A percentile compares a stretch with the other conserved stretches of the same genome.
phyloP scores from a whole-genome alignment of 2,888 invertebrate species.

The Diarsia rubi region DNA sequence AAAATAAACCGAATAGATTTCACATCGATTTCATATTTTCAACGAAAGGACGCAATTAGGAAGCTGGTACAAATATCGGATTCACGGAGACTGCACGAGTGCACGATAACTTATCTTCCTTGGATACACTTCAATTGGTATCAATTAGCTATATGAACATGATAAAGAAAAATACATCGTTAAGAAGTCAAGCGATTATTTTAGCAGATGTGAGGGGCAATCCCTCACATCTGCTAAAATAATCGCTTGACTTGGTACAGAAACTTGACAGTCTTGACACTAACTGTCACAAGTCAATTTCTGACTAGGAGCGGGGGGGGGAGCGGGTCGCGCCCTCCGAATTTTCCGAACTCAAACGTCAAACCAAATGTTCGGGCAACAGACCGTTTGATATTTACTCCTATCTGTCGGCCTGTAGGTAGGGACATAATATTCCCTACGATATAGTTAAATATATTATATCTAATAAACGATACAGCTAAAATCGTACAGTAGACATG shows the following conservation, averaged over 20 bases:
- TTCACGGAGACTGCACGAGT: neutral
- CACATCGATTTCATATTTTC: neutral
- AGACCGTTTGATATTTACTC: conserved; percentile 12
- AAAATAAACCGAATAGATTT: neutral
- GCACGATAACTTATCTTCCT: neutral
- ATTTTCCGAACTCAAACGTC: conserved; percentile 10
- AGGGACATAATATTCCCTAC: neutral
- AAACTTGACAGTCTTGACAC: conserved; percentile 7
- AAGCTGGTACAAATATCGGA: neutral
- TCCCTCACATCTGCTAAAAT: neutral
- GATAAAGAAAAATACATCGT: neutral
- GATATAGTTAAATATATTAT: no score
- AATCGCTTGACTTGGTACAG: neutral
- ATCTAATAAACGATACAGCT: no score
- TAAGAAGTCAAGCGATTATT: no score
- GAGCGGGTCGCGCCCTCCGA: neutral
- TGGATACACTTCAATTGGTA: conserved; percentile 1
- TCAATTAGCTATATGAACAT: neutral
- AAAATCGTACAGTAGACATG: conserved; percentile 4
- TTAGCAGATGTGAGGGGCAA: no score
- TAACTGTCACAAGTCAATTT: conserved; percentile 20
- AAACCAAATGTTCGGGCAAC: conserved; percentile 4
- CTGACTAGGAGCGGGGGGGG: conserved; percentile 9
- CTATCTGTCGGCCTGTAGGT: neutral
- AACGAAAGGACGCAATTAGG: neutral